phyloP scores from a whole-genome alignment of 2,113 vertebrate species.

The Sceloporus tristichus region DNA sequence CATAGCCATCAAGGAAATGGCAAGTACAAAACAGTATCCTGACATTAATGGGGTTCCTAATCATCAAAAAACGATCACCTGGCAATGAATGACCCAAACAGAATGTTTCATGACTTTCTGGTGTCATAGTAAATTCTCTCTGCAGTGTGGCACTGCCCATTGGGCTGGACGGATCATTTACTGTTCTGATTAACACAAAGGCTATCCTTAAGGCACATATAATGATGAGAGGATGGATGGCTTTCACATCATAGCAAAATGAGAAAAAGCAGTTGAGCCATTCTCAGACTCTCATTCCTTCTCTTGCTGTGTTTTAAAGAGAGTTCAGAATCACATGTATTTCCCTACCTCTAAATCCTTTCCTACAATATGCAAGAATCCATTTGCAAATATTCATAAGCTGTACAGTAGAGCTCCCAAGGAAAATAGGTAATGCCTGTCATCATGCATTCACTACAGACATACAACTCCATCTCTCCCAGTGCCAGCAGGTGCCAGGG shows the following conservation, averaged over 20 bases:
- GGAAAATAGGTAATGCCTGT: no score
- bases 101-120: not conserved
- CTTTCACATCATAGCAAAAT: not conserved
- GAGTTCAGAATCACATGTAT: not conserved
- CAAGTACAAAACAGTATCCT: not conserved
- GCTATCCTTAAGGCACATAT: conserved; percentile 23
- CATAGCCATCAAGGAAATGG: conserved; percentile 2
- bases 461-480: no score
- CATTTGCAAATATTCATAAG: no score
- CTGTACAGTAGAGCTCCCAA: no score
- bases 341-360: not conserved
- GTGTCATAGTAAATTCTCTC: not conserved
- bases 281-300: not conserved
- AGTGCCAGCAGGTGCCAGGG: no score
- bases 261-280: not conserved
- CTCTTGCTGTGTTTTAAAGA: not conserved
- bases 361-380: no score
- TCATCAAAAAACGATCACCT: conserved; percentile 6
- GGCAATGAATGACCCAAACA: not conserved
- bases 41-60: not conserved
- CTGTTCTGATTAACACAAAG: conserved; percentile 26
- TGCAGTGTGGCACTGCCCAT: not conserved
- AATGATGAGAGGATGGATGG: conserved; percentile 15
- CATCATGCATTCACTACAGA: no score
- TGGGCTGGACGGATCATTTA: conserved; percentile 24